Percentiles rank a stretch among this genome's conserved stretches.
These are phyloP conservation scores for Therioaphis trifolii DNA, from an alignment of 2,888 invertebrate genomes.

Conservation along the genomic window DNA sequence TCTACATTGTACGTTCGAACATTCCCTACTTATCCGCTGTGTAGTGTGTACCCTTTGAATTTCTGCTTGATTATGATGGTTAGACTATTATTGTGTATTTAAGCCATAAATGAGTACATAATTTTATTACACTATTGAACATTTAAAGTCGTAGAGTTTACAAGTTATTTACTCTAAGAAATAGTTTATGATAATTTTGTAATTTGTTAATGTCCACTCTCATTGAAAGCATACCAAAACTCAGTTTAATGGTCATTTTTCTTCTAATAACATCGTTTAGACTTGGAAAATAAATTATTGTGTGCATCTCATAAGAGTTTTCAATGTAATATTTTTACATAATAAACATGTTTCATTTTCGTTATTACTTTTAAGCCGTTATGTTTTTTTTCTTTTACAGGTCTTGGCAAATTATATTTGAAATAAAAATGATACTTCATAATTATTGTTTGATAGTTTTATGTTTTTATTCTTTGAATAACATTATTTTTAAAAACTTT, in stretches of 20 bases:
- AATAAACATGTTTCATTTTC: not conserved
- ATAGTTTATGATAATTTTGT: not conserved
- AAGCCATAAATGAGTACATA: too few relatives aligned
- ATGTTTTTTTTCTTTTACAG: not conserved
- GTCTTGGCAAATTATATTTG: too few relatives aligned
- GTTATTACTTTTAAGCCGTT: not conserved
- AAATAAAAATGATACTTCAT: not conserved
- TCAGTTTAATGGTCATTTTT: not conserved
- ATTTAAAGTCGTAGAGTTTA: not conserved
- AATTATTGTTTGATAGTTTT: not conserved
- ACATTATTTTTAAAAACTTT: conserved; percentile 18
- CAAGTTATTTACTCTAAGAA: not conserved
- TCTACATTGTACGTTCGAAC: too few relatives aligned
- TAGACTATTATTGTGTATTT: too few relatives aligned
- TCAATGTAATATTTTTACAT: not conserved
- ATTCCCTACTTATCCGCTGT: too few relatives aligned
- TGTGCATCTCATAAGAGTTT: not conserved
- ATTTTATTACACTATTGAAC: too few relatives aligned
- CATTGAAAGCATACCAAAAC: not conserved
- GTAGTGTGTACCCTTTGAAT: too few relatives aligned
- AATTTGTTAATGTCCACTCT: not conserved
- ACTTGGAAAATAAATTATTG: not conserved
- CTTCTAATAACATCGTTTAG: not conserved
- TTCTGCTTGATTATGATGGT: too few relatives aligned
- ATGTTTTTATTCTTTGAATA: not conserved